phyloP scores from a whole-genome alignment of 2,888 invertebrate genomes.

The Cristatella mucedo region DNA sequence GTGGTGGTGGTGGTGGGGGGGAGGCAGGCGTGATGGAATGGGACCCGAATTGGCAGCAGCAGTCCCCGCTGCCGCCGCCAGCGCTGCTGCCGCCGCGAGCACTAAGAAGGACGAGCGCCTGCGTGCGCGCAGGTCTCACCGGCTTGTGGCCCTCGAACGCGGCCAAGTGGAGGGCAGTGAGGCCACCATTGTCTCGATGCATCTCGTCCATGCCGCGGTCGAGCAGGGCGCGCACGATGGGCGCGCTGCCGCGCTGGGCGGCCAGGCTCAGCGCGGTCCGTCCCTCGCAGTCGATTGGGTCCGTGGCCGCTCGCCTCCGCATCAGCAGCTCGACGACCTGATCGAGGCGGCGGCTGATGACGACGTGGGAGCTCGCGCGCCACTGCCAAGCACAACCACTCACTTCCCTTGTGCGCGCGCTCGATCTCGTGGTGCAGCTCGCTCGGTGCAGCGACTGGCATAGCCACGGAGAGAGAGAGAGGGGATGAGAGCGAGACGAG shows the following conservation, averaged over 20 bases:
- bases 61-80: too few relatives aligned
- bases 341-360: slow-evolving; percentile 33
- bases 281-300: slow-evolving; percentile 82
- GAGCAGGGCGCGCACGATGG: slow-evolving; percentile 71
- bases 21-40: too few relatives aligned
- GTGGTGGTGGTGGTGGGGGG: too few relatives aligned
- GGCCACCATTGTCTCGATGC: slow-evolving; percentile 70
- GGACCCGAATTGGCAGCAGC: too few relatives aligned
- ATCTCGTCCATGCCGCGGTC: slow-evolving; percentile 50
- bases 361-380: too few relatives aligned
- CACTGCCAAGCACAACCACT: too few relatives aligned
- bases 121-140: slow-evolving; percentile 45
- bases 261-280: slow-evolving; percentile 53
- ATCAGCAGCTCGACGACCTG: slow-evolving; percentile 56
- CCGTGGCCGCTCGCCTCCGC: slow-evolving; percentile 89
- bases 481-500: too few relatives aligned
- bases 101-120: background rate
- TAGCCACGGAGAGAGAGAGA: too few relatives aligned
- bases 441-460: too few relatives aligned
- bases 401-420: too few relatives aligned
- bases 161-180: slow-evolving; percentile 90
- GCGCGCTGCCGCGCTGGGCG: slow-evolving; percentile 44
- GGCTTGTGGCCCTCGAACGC: slow-evolving; percentile 80
- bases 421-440: too few relatives aligned
- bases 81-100: too few relatives aligned